Evolutionary conservation across 37 sponge, comb jelly and placozoan genomes (phyloP).

Genomic region (Mnemiopsis leidyi): DNA sequence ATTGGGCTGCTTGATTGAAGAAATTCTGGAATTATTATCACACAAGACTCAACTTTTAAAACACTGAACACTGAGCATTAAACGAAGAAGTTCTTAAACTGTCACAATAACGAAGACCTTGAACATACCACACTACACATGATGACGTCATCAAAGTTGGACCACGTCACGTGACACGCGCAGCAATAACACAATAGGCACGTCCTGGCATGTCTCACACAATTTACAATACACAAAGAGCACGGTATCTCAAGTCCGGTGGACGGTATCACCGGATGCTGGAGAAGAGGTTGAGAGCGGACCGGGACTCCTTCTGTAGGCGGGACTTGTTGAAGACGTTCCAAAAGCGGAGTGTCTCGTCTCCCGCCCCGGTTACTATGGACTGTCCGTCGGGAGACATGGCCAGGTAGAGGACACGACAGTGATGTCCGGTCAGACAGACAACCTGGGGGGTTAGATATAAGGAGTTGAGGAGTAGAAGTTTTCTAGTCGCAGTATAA

Average conservation of each 20-base stretch:
- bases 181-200: too few relatives aligned
- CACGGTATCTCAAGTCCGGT: neutral
- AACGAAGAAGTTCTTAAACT: neutral
- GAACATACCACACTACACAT: neutral
- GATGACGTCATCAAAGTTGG: neutral
- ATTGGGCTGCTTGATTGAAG: neutral
- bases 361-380: constrained; percentile 69
- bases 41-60: neutral
- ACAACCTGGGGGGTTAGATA: constrained; percentile 61
- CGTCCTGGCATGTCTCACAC: too few relatives aligned
- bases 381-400: constrained; percentile 72
- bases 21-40: neutral
- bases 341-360: constrained; percentile 71
- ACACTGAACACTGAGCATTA: constrained; percentile 61
- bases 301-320: constrained; percentile 72
- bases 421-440: constrained; percentile 69
- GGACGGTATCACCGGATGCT: neutral
- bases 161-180: neutral
- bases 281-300: constrained; percentile 49
- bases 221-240: neutral
- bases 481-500: too few relatives aligned
- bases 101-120: neutral
- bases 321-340: constrained; percentile 84
- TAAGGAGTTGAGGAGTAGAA: too few relatives aligned
- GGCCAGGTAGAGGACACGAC: constrained; percentile 67